phyloP scores from a whole-genome alignment of 2,113 vertebrate species.

The Recurvirostra avosetta region DNA sequence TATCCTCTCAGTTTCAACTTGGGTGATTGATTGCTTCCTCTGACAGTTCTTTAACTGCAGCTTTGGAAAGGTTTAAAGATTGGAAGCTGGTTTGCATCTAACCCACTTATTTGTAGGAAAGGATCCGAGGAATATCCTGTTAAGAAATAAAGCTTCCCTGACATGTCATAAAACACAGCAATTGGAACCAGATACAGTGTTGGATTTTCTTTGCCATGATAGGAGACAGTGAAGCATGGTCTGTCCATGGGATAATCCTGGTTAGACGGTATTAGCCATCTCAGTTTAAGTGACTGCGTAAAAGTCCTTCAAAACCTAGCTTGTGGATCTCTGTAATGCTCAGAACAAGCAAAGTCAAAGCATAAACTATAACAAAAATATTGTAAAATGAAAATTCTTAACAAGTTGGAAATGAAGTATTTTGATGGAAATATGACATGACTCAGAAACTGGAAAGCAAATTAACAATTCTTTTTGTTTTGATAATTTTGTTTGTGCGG shows the following conservation, averaged over 20 bases:
- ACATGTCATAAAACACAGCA: neutral
- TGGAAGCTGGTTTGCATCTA: neutral
- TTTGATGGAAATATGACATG: neutral
- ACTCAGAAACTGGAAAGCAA: neutral
- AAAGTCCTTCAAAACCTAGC: neutral
- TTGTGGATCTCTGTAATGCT: neutral
- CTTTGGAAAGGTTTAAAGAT: neutral
- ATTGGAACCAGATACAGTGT: neutral
- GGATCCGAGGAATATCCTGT: neutral
- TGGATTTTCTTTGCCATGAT: neutral
- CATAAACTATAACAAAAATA: neutral
- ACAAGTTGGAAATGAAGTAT: neutral
- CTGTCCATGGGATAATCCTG: neutral
- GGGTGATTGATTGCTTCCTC: slow-evolving; percentile 3
- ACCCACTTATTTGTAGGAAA: neutral
- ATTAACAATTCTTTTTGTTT: neutral
- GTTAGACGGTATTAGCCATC: neutral
- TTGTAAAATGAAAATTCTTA: neutral
- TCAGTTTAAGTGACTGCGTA: neutral
- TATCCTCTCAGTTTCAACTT: neutral
- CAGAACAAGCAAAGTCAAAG: neutral
- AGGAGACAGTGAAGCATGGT: neutral
- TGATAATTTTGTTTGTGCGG: neutral
- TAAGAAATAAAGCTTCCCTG: neutral
- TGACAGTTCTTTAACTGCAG: neutral